Conservation (phyloP, 1,140 invertebrate genomes). For the Cotesia vestalis region DNA sequence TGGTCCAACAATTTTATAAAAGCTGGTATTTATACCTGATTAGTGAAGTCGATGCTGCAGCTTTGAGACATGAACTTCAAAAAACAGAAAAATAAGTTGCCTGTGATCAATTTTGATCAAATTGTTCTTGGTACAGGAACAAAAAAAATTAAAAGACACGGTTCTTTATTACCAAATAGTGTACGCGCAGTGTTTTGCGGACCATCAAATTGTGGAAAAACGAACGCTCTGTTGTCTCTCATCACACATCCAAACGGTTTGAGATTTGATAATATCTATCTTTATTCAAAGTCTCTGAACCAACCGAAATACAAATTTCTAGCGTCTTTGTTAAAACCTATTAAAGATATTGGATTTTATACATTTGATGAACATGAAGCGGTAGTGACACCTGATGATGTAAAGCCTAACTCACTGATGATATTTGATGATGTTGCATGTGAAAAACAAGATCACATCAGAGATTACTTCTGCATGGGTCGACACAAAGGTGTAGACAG, state of each 20-base stretch:
- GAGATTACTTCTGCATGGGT: too few species aligned
- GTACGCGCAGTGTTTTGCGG: neutral
- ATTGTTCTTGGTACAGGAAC: too few species aligned
- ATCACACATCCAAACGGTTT: slow-evolving; percentile 24
- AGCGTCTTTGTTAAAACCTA: neutral
- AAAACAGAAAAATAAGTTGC: too few species aligned
- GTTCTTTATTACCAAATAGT: slow-evolving; percentile 16
- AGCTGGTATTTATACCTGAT: too few species aligned
- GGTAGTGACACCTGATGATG: slow-evolving; percentile 17
- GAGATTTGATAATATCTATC: slow-evolving; percentile 27
- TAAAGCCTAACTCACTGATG: slow-evolving; percentile 1
- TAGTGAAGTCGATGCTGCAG: too few species aligned
- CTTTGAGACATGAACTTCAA: too few species aligned
- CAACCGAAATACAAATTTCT: slow-evolving; percentile 22
- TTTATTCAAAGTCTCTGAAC: slow-evolving; percentile 26
- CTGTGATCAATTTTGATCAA: too few species aligned
- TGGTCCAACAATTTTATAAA: too few species aligned
- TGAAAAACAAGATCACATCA: too few species aligned
- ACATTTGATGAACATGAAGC: slow-evolving; percentile 22
- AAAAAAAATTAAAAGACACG: neutral
- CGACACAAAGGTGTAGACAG: too few species aligned
- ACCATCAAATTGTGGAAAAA: neutral
- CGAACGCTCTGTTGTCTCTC: slow-evolving; percentile 19
- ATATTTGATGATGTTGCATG: slow-evolving; percentile 14
- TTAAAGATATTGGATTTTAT: slow-evolving; percentile 23